These are phyloP conservation scores for Vimba vimba DNA, from an alignment of 2,113 vertebrate genomes.

Conservation along the genomic window DNA sequence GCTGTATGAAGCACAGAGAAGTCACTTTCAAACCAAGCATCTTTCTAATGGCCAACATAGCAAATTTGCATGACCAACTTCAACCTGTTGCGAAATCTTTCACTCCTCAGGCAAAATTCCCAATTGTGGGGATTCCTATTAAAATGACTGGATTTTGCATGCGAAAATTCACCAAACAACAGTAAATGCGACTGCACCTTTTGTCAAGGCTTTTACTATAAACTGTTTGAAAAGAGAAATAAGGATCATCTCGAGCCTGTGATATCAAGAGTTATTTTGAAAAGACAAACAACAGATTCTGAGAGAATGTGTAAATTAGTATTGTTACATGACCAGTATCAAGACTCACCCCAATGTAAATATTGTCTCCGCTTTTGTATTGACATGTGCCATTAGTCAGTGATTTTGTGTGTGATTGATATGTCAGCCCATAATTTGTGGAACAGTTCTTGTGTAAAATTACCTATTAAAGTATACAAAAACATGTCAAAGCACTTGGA, in stretches of 20 bases:
- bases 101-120: too few relatives aligned
- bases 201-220: neutral
- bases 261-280: too few relatives aligned
- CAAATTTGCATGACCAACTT: neutral
- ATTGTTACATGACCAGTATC: neutral
- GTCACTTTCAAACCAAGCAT: too few relatives aligned
- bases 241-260: neutral
- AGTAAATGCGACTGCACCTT: neutral
- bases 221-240: neutral
- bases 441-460: slow-evolving; percentile 1
- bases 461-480: neutral
- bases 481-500: neutral
- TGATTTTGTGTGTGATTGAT: neutral
- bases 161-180: neutral
- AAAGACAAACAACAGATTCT: too few relatives aligned
- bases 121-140: neutral
- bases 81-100: neutral
- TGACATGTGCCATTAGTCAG: neutral
- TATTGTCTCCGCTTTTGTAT: neutral
- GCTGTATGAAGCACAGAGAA: too few relatives aligned
- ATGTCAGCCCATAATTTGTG: neutral
- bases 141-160: neutral
- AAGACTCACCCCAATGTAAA: neutral
- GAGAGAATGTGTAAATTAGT: neutral
- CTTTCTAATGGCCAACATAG: neutral